Conservation (phyloP, 2,888 invertebrate genomes). For the Calameuta idolon region DNA sequence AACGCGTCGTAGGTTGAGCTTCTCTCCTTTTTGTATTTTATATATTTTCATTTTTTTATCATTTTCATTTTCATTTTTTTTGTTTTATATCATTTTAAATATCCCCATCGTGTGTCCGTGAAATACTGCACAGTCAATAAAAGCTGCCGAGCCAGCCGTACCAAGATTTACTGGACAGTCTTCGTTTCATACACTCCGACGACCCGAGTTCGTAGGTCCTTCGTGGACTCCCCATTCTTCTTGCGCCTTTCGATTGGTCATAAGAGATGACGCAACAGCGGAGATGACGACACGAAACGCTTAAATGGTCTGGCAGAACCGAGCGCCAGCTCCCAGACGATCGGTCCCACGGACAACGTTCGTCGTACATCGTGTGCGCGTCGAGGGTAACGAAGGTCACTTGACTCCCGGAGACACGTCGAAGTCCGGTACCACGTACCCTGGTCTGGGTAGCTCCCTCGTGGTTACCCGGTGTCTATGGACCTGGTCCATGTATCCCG, state of each 20-base stretch:
- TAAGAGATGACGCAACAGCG: background rate
- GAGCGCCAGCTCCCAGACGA: slow-evolving; percentile 43
- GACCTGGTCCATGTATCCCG: background rate
- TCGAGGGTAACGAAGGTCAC: background rate
- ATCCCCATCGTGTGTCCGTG: slow-evolving; percentile 7
- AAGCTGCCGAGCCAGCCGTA: slow-evolving; percentile 27
- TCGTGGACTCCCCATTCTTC: background rate
- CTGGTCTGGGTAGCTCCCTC: slow-evolving; percentile 34
- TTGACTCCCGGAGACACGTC: background rate
- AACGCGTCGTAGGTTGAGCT: slow-evolving; percentile 13
- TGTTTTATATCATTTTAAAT: background rate
- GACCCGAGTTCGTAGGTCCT: background rate
- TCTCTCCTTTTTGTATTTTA: background rate
- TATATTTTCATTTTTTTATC: slow-evolving; percentile 1
- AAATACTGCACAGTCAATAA: slow-evolving; percentile 42
- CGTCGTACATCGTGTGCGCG: background rate
- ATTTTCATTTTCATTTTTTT: slow-evolving; percentile 1
- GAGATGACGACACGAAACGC: background rate
- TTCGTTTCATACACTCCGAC: background rate
- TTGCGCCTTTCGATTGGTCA: background rate
- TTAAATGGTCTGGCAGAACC: slow-evolving; percentile 25
- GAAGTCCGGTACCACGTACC: slow-evolving; percentile 1
- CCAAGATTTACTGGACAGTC: slow-evolving; percentile 5
- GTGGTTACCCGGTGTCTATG: slow-evolving; percentile 20
- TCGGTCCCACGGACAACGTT: slow-evolving; percentile 22